A percentile compares a stretch with the other conserved stretches of the same genome.
Evolutionary conservation across 1,140 invertebrate species (phyloP).

Genomic region (Mylabris phalerata): DNA sequence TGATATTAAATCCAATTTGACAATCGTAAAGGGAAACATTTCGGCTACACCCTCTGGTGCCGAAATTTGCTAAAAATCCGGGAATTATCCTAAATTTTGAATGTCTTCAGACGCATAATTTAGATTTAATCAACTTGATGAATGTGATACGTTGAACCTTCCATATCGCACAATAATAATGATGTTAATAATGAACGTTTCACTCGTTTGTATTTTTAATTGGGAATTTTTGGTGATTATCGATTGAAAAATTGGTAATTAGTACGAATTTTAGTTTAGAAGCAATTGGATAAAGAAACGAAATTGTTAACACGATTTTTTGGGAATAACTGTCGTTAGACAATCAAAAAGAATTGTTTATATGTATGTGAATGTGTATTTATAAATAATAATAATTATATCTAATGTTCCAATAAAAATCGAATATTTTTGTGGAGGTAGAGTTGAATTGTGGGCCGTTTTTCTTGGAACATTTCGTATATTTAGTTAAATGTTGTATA

Average conservation of each 20-base stretch:
- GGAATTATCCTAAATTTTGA: too few relatives aligned
- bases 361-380: too few relatives aligned
- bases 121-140: constrained; percentile 6
- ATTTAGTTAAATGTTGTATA: too few relatives aligned
- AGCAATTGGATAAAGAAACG: background rate
- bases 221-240: background rate
- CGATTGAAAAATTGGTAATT: background rate
- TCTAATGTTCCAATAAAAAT: too few relatives aligned
- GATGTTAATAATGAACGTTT: background rate
- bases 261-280: background rate
- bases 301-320: background rate
- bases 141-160: constrained; percentile 15
- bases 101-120: background rate
- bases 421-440: too few relatives aligned
- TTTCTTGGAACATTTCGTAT: too few relatives aligned
- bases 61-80: too few relatives aligned
- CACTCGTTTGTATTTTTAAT: background rate
- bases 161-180: constrained; percentile 12
- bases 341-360: too few relatives aligned
- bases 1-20: background rate
- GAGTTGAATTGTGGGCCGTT: too few relatives aligned
- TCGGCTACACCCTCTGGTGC: too few relatives aligned
- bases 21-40: background rate
- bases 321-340: background rate
- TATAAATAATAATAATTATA: too few relatives aligned